Percentiles rank a stretch among this genome's conserved stretches.
phyloP scores from a whole-genome alignment of 2,888 invertebrate genomes.

The Liposcelis brunnea region DNA sequence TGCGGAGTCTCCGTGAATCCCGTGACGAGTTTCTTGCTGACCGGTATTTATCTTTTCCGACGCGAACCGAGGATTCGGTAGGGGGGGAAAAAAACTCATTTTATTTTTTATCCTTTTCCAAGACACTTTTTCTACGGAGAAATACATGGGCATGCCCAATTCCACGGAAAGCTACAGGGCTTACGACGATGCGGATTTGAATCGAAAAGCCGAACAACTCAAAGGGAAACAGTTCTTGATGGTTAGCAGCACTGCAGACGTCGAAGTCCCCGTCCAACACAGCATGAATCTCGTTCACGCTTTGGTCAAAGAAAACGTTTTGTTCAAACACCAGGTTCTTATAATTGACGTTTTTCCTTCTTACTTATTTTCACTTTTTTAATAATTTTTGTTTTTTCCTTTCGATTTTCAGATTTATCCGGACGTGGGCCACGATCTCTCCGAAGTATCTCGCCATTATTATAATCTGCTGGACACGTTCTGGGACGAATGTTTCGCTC shows the following conservation, averaged over 20 bases:
- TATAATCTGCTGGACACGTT: conserved; percentile 75
- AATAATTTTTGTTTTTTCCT: no score
- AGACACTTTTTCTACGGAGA: conserved; percentile 83
- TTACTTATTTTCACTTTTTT: no score
- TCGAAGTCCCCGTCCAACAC: conserved; percentile 72
- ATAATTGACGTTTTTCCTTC: no score
- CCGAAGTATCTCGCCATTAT: conserved; percentile 55
- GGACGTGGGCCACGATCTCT: conserved; percentile 64
- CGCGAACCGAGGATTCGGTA: no score
- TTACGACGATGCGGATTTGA: conserved; percentile 62
- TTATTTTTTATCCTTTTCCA: no score
- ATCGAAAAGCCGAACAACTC: conserved; percentile 61
- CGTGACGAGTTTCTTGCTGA: conserved; percentile 65
- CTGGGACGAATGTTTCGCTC: conserved; percentile 67
- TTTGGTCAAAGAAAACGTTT: conserved; percentile 61
- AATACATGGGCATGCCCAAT: conserved; percentile 58
- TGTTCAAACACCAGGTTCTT: conserved; percentile 75
- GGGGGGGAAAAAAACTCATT: no score
- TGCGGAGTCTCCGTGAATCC: conserved; percentile 79
- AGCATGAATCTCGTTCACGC: conserved; percentile 67
- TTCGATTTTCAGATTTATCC: conserved; percentile 54
- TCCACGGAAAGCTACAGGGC: conserved; percentile 46
- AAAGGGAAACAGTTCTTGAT: conserved; percentile 28
- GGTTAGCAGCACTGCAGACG: conserved; percentile 71
- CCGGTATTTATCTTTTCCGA: conserved; percentile 39